Base-by-base conservation (phyloP, 2,113 vertebrate genomes). In the Lycaon pictus region DNA sequence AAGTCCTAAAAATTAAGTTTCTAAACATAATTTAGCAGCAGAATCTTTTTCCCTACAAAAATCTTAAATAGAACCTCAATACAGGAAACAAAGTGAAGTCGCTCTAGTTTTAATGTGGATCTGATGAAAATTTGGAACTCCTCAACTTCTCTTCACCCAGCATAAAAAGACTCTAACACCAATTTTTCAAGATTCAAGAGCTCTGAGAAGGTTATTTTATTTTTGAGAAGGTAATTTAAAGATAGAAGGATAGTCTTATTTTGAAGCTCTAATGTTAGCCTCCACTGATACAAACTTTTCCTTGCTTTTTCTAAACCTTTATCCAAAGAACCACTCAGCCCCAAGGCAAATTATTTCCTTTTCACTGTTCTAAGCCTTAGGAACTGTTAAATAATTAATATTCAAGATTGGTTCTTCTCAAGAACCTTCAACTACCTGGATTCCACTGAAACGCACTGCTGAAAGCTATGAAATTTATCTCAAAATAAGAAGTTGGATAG, bases 161-260 rank as follows among this genome's bases (percentile, higher is more conserved):
- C 53, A 20, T 72, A 77, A 83, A 77, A 83, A 93, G 82, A 96
- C 58, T 88, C 63, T 43, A 95, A 87, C 43, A 88, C 20, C 63
- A 86, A 62, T 71, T 69, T 85, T 72, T 92, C 77, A 82, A 56
- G 11, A 53, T 90, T 9, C 25, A 27, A 79, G 32, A 79, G 51
- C 25, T 53, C 60, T 58, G n/a, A 71, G 27, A 51, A 71, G 10
- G 35, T 56, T 74, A 82, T 27, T 76, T 60, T 8, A 20, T 58
- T 58, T 48, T 48, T 55, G 55, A 67, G 23, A 43, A 65, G 7
- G 17, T 53, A 80, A 79, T 32, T 79, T 72, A 87, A 86, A 86
- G 63, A 63, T 17, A 4, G 25, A 85, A 82, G 35, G 29, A 91
- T 25, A 65, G 2, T 58, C 4, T 69, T 86, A 62, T 89, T 82